These are phyloP conservation scores for Phrynosoma platyrhinos DNA, from an alignment of 2,113 vertebrate species.

Conservation along the genomic window DNA sequence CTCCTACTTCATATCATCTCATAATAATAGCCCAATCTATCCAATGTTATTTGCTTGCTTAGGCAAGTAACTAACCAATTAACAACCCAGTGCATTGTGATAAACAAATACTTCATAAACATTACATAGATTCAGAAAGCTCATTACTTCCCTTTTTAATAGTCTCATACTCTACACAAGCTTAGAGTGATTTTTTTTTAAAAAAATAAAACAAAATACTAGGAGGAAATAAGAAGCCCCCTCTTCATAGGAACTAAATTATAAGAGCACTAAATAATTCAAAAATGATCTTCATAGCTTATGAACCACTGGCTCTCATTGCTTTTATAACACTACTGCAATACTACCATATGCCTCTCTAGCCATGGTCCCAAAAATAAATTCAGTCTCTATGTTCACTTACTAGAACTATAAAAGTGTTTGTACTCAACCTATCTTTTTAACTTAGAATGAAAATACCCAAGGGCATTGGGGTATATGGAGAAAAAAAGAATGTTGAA, in stretches of 20 bases:
- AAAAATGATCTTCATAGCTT: slow-evolving; percentile 20
- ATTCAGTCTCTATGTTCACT: not conserved
- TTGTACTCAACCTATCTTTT: not conserved
- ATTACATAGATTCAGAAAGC: slow-evolving; percentile 21
- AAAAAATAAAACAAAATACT: slow-evolving; percentile 10
- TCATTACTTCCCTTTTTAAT: slow-evolving; percentile 17
- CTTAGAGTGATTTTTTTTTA: slow-evolving; percentile 27
- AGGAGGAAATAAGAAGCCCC: not conserved
- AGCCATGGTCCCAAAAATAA: not conserved
- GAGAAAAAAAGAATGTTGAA: not conserved
- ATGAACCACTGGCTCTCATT: not conserved
- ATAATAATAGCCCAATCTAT: slow-evolving; percentile 45
- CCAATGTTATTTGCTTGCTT: slow-evolving; percentile 50
- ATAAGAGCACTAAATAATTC: slow-evolving; percentile 9
- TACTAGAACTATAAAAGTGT: not conserved
- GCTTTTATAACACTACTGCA: not conserved
- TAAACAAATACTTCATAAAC: slow-evolving; percentile 46
- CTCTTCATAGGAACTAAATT: slow-evolving; percentile 14
- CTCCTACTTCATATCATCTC: slow-evolving; percentile 17
- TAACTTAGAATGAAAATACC: not conserved
- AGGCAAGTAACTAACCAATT: slow-evolving; percentile 45
- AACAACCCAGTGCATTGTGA: slow-evolving; percentile 39
- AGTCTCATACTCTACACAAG: slow-evolving; percentile 14
- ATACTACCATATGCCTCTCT: not conserved
- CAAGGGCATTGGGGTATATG: not conserved